phyloP scores from a whole-genome alignment of 2,888 invertebrate genomes.

The Villa cingulata region DNA sequence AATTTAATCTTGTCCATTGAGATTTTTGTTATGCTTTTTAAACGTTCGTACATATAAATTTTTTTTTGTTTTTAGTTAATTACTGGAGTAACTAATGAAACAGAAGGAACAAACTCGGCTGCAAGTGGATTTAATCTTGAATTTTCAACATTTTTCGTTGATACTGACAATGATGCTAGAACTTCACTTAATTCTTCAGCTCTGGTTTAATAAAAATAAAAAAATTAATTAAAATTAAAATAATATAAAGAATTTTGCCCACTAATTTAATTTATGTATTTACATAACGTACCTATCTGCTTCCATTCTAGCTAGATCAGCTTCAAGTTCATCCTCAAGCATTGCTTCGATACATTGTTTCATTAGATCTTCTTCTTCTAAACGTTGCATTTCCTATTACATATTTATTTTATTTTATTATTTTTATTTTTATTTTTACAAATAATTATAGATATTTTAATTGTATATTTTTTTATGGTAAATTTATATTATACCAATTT shows the following conservation, averaged over 20 bases:
- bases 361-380: slow-evolving; percentile 78
- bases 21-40: no score
- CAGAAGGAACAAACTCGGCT: slow-evolving; percentile 64
- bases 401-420: no score
- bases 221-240: slow-evolving; percentile 8
- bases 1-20: no score
- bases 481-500: slow-evolving; percentile 51
- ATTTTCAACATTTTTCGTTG: slow-evolving; percentile 38
- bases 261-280: no score
- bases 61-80: slow-evolving; percentile 5
- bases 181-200: slow-evolving; percentile 32
- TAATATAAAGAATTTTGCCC: not conserved
- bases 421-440: not conserved
- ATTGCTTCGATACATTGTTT: slow-evolving; percentile 78
- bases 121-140: slow-evolving; percentile 74
- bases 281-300: slow-evolving; percentile 8
- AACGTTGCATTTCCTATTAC: slow-evolving; percentile 68
- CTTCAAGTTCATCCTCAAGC: slow-evolving; percentile 57
- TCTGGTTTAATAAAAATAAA: slow-evolving; percentile 18
- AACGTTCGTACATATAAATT: no score
- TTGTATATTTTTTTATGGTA: no score
- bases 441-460: not conserved
- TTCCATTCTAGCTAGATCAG: slow-evolving; percentile 34
- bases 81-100: slow-evolving; percentile 1
- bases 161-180: slow-evolving; percentile 26